A percentile compares a stretch with the other conserved stretches of the same genome.
phyloP scores from a whole-genome alignment of 2,888 invertebrate genomes.

The Mylabris sibirica region DNA sequence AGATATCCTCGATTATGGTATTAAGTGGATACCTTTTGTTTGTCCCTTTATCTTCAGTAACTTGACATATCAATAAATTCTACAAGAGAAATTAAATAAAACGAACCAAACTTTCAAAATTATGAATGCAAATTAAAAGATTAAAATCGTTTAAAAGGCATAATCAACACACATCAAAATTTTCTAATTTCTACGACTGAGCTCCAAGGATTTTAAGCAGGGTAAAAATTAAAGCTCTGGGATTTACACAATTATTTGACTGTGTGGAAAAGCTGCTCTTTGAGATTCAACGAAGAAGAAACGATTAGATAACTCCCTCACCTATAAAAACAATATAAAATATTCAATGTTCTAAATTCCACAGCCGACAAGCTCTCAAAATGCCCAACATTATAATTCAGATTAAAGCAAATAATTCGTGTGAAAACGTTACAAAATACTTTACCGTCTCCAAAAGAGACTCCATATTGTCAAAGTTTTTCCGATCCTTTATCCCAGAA shows the following conservation, averaged over 20 bases:
- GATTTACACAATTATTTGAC: no score
- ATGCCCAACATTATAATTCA: neutral
- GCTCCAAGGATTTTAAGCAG: no score
- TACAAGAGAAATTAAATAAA: neutral
- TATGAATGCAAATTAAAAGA: no score
- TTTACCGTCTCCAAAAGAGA: neutral
- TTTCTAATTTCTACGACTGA: no score
- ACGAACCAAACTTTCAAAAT: neutral
- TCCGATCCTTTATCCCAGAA: neutral
- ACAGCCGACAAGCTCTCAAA: no score
- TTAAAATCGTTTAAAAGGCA: neutral
- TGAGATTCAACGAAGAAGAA: no score
- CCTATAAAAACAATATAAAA: no score
- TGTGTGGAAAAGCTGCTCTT: no score
- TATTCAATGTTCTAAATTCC: no score
- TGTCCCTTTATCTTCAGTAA: neutral
- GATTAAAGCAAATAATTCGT: neutral
- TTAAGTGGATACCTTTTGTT: neutral
- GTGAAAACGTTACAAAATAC: neutral
- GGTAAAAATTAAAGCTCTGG: no score
- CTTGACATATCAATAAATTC: neutral
- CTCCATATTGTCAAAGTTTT: neutral
- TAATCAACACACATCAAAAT: no score
- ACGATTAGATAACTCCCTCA: no score
- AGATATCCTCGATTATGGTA: neutral